Evolutionary conservation across 2,113 vertebrate species (phyloP).

Genomic region (Brachionichthys hirsutus): DNA sequence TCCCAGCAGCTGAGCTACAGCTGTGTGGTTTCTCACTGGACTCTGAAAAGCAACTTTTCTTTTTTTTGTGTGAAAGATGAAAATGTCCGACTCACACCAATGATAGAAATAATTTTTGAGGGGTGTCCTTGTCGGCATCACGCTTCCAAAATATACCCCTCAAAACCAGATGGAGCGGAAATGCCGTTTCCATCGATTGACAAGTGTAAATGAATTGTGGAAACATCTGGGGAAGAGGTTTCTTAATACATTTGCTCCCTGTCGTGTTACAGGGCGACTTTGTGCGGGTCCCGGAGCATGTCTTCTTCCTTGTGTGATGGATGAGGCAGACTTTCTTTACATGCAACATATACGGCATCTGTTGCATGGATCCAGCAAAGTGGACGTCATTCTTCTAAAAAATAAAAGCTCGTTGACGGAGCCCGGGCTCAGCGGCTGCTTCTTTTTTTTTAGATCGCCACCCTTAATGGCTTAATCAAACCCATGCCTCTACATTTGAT

Average conservation of each 20-base stretch:
- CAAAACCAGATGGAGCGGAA: neutral
- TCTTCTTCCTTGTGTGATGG: slow-evolving; percentile 11
- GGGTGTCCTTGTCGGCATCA: too few species aligned
- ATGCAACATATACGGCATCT: slow-evolving; percentile 24
- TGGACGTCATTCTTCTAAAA: slow-evolving; percentile 37
- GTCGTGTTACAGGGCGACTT: slow-evolving; percentile 25
- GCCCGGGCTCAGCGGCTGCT: slow-evolving; percentile 10
- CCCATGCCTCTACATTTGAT: neutral
- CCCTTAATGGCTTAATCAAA: slow-evolving; percentile 29
- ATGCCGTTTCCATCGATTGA: slow-evolving; percentile 23
- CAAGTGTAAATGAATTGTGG: slow-evolving; percentile 58
- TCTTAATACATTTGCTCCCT: slow-evolving; percentile 44
- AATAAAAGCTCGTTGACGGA: slow-evolving; percentile 28
- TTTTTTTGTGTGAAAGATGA: too few species aligned
- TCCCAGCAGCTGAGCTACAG: too few species aligned
- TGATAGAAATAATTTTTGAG: too few species aligned
- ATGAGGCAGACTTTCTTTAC: neutral
- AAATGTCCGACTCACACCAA: too few species aligned
- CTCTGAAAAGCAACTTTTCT: too few species aligned
- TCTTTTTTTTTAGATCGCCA: slow-evolving; percentile 13
- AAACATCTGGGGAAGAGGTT: slow-evolving; percentile 50
- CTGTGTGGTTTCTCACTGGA: too few species aligned
- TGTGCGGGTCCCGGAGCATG: slow-evolving; percentile 12
- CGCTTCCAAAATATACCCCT: slow-evolving; percentile 10
- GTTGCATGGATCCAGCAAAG: slow-evolving; percentile 24